These are phyloP conservation scores for Zaprionus taronus DNA, from an alignment of 1,140 invertebrate genomes.

Conservation along the genomic window DNA sequence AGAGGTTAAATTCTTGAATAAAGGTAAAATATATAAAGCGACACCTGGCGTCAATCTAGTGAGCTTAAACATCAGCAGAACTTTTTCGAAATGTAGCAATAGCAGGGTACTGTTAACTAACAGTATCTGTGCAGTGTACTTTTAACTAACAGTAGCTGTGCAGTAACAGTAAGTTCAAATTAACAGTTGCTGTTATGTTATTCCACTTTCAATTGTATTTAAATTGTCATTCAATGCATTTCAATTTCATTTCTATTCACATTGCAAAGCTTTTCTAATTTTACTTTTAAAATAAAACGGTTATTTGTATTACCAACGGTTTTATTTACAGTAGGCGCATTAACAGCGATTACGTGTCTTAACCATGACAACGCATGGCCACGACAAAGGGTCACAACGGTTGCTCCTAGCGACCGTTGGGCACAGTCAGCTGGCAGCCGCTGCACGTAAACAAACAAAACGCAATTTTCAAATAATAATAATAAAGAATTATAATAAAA, in stretches of 20 bases:
- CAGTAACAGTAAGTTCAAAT: background rate
- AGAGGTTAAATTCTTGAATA: background rate
- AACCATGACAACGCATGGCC: conserved; percentile 41
- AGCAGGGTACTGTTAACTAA: background rate
- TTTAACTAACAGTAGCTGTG: conserved; percentile 6
- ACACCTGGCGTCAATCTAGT: conserved; percentile 9
- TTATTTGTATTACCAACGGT: background rate
- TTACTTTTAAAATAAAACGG: background rate
- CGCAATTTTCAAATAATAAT: background rate
- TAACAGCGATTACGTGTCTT: conserved; percentile 24
- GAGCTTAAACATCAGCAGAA: conserved; percentile 6
- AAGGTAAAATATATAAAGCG: conserved; percentile 21
- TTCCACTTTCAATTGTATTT: background rate
- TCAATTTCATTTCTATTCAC: background rate
- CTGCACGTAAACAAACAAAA: conserved; percentile 62
- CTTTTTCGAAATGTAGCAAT: conserved; percentile 17
- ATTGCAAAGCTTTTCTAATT: background rate
- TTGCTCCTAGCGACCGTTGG: conserved; percentile 42
- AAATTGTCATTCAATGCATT: background rate
- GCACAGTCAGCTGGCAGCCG: conserved; percentile 52
- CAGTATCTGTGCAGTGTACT: background rate
- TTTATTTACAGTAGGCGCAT: background rate
- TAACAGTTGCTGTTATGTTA: background rate
- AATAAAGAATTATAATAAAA: conserved; percentile 9
- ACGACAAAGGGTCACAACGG: conserved; percentile 32